Percentiles rank a stretch among this genome's conserved stretches.
phyloP scores from a whole-genome alignment of 2,797 vertebrate species.

The Tragopan temminckii region DNA sequence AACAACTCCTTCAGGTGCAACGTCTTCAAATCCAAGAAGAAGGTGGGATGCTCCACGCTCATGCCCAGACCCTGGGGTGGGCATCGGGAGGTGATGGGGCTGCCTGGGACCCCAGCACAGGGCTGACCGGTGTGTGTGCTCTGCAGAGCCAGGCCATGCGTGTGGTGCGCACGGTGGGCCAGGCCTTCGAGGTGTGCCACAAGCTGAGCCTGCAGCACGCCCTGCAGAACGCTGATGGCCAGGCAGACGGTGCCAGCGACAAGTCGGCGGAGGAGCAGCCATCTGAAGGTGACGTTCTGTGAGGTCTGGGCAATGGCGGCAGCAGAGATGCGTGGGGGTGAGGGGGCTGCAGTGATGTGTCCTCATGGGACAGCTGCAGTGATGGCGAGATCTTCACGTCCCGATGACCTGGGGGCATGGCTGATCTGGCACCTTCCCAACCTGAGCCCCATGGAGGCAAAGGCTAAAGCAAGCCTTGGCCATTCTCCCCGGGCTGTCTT shows the following conservation, averaged over 20 bases:
- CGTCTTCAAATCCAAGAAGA: constrained; percentile 93
- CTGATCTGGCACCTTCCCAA: rapidly evolving
- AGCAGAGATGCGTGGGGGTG: not conserved
- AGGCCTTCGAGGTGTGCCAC: constrained; percentile 92
- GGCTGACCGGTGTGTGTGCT: not conserved
- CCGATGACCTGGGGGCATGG: rapidly evolving
- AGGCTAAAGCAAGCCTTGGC: not conserved
- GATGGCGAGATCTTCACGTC: rapidly evolving
- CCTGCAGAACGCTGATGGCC: constrained; percentile 82
- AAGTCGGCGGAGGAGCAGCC: constrained; percentile 83
- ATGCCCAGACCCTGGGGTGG: rapidly evolving
- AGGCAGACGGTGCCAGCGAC: constrained; percentile 84
- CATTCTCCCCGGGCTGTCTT: not conserved
- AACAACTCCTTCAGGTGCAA: constrained; percentile 90
- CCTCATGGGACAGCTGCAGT: rapidly evolving
- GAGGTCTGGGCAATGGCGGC: not conserved
- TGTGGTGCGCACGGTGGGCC: constrained; percentile 88
- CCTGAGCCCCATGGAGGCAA: rapidly evolving
- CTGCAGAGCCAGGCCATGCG: constrained; percentile 88
- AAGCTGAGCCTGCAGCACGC: constrained; percentile 90
- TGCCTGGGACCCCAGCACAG: not conserved
- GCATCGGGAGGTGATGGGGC: not conserved
- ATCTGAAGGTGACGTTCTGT: constrained; percentile 74
- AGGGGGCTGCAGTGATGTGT: rapidly evolving
- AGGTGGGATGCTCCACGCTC: constrained; percentile 74